These are phyloP conservation scores for Anaspis maculata DNA, from an alignment of 2,888 invertebrate genomes.

Conservation along the genomic window DNA sequence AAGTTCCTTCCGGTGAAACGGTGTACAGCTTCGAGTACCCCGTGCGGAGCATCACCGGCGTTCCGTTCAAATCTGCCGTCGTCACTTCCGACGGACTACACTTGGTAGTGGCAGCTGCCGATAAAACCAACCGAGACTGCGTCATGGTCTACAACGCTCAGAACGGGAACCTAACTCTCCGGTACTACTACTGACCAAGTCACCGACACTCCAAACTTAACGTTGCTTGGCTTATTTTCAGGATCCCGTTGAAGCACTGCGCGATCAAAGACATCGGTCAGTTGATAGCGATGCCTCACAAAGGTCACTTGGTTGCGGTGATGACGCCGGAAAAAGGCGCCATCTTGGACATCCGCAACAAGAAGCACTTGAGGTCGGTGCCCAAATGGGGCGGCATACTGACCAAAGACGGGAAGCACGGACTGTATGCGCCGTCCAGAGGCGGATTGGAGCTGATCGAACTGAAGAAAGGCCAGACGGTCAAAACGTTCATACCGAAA, in stretches of 20 bases:
- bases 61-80: conserved; percentile 66
- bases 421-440: conserved; percentile 85
- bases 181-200: no score
- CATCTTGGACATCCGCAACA: conserved; percentile 81
- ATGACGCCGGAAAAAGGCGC: conserved; percentile 86
- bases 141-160: conserved; percentile 75
- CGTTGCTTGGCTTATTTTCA: no score
- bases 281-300: conserved; percentile 75
- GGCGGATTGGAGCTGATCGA: conserved; percentile 92
- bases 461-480: conserved; percentile 78
- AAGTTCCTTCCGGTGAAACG: conserved; percentile 68
- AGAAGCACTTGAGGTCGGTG: conserved; percentile 78
- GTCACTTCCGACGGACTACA: conserved; percentile 75
- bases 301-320: conserved; percentile 76
- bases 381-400: conserved; percentile 89
- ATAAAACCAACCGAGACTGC: conserved; percentile 70
- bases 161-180: conserved; percentile 61
- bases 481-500: conserved; percentile 84
- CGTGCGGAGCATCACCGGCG: conserved; percentile 60
- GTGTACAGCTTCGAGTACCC: conserved; percentile 78
- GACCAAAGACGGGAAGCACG: conserved; percentile 80
- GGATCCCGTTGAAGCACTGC: conserved; percentile 45
- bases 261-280: conserved; percentile 63
- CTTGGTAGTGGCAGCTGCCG: conserved; percentile 71
- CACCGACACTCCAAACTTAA: no score